These are phyloP conservation scores for Calliphora vicina DNA, from an alignment of 1,140 invertebrate genomes.

Conservation along the genomic window DNA sequence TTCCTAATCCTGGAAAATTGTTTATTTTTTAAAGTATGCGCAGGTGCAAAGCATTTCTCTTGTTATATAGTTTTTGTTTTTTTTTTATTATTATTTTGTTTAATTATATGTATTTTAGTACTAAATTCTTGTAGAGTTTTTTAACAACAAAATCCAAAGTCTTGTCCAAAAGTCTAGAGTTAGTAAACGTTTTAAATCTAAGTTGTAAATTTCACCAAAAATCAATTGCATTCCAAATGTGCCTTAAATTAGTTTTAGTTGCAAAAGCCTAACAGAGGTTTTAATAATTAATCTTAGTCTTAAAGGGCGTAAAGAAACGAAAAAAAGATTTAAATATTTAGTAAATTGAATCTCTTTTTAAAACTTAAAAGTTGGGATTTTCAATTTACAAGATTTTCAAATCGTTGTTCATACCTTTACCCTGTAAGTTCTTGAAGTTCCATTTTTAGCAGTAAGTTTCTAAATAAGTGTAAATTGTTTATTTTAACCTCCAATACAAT, in stretches of 20 bases:
- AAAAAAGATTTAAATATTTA: too few relatives aligned
- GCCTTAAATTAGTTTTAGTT: constrained; percentile 24
- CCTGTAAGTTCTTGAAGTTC: neutral
- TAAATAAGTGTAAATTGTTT: neutral
- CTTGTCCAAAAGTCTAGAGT: constrained; percentile 56
- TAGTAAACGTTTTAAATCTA: constrained; percentile 32
- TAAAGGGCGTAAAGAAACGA: too few relatives aligned
- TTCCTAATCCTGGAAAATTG: too few relatives aligned
- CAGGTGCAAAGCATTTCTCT: constrained; percentile 38
- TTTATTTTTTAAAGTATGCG: neutral
- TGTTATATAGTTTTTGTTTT: constrained; percentile 16
- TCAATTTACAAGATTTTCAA: too few relatives aligned
- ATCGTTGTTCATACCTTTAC: neutral
- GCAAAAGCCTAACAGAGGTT: neutral
- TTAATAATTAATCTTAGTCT: too few relatives aligned
- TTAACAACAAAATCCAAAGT: constrained; percentile 59
- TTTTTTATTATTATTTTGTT: too few relatives aligned
- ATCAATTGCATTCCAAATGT: constrained; percentile 35
- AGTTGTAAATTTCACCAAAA: constrained; percentile 32
- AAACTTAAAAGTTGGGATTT: too few relatives aligned
- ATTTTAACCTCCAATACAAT: constrained; percentile 19
- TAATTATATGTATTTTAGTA: constrained; percentile 12
- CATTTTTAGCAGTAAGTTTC: neutral
- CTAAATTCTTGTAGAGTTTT: neutral
- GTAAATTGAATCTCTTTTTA: too few relatives aligned